These are phyloP conservation scores for Apodemia zela DNA, from an alignment of 2,888 invertebrate species.

Conservation along the genomic window DNA sequence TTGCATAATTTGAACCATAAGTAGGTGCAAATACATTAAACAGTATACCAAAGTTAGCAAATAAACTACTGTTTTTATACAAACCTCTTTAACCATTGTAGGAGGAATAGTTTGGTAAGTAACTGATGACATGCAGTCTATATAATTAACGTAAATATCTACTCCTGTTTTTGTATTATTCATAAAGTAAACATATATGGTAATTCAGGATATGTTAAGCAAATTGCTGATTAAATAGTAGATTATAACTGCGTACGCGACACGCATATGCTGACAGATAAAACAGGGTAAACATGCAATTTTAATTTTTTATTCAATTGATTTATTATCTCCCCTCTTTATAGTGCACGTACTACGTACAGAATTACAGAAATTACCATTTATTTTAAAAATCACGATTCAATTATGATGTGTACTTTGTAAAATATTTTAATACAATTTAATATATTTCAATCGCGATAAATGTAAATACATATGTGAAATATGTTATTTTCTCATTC, in stretches of 20 bases:
- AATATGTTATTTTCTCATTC: no score
- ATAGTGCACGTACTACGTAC: not conserved
- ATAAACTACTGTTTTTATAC: conserved; percentile 48
- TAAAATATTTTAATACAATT: no score
- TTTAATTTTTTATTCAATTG: not conserved
- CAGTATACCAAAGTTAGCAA: conserved; percentile 80
- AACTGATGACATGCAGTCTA: conserved; percentile 7
- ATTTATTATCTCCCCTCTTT: not conserved
- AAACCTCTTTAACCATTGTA: conserved; percentile 18
- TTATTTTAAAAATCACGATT: not conserved
- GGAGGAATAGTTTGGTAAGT: conserved; percentile 17
- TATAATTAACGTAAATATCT: not conserved
- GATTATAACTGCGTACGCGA: not conserved
- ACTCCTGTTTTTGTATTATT: conserved; percentile 36
- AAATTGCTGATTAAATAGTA: conserved; percentile 13
- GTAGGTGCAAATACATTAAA: conserved; percentile 59
- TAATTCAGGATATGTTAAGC: conserved; percentile 24
- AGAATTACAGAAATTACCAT: no score
- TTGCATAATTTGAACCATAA: conserved; percentile 54
- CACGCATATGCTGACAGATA: conserved; percentile 9
- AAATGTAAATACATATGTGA: no score
- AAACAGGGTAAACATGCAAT: conserved; percentile 6
- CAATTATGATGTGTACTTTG: not conserved
- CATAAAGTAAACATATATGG: conserved; percentile 24
- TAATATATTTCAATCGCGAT: no score